A percentile compares a stretch with the other conserved stretches of the same genome.
Evolutionary conservation across 2,888 invertebrate species (phyloP).

Genomic region (Amiota mariae): DNA sequence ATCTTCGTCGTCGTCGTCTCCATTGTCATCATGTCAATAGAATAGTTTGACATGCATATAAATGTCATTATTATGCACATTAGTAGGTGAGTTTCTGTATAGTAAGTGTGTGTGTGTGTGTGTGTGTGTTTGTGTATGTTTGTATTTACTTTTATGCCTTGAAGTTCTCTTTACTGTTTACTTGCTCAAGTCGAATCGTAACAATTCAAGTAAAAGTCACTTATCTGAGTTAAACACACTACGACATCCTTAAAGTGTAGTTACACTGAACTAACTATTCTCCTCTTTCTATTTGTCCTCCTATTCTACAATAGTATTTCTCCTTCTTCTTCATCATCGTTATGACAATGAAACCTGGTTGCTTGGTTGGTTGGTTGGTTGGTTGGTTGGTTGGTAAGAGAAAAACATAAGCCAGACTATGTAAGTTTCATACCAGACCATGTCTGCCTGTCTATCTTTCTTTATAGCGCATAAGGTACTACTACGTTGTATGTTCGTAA

Average conservation of each 20-base stretch:
- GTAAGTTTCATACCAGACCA: constrained; percentile 6
- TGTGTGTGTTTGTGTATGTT: constrained; percentile 1
- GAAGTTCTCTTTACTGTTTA: constrained; percentile 16
- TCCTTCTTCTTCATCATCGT: too few species aligned
- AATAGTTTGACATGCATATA: constrained; percentile 19
- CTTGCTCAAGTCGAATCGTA: constrained; percentile 4
- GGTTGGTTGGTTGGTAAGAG: too few species aligned
- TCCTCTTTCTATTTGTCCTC: too few species aligned
- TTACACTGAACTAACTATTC: not conserved
- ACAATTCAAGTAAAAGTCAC: constrained; percentile 29
- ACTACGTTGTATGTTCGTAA: too few species aligned
- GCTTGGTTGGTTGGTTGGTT: too few species aligned
- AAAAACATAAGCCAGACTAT: constrained; percentile 9
- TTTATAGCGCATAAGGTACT: too few species aligned
- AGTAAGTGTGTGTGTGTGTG: too few species aligned
- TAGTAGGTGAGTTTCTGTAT: not conserved
- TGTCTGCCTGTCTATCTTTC: not conserved
- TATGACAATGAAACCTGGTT: too few species aligned
- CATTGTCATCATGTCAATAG: constrained; percentile 9
- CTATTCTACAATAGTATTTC: too few species aligned
- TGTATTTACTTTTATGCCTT: not conserved
- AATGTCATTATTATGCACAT: constrained; percentile 29
- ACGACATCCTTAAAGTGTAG: constrained; percentile 11
- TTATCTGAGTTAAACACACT: constrained; percentile 5
- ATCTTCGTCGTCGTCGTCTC: too few species aligned